Evolutionary conservation across 1,140 invertebrate species (phyloP).

Genomic region (Gonatopus flavifemur): DNA sequence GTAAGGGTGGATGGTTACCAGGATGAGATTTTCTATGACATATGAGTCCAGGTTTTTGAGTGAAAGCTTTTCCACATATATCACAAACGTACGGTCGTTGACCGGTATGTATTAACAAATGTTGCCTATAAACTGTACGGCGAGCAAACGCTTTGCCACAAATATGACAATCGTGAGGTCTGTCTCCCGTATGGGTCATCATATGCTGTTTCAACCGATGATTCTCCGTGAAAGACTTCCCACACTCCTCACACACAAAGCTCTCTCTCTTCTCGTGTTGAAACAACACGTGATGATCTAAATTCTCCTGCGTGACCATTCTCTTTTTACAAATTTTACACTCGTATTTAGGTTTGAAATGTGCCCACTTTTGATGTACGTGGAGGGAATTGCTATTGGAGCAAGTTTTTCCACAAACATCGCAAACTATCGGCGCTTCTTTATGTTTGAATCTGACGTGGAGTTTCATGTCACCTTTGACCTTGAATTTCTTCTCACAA

Average conservation of each 20-base stretch:
- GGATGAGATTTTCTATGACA: constrained; percentile 48
- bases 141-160: constrained; percentile 75
- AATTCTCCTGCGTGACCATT: constrained; percentile 44
- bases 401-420: constrained; percentile 56
- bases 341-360: constrained; percentile 45
- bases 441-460: constrained; percentile 55
- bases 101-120: constrained; percentile 70
- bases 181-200: constrained; percentile 70
- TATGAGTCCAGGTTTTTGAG: constrained; percentile 50
- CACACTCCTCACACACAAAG: constrained; percentile 70
- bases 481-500: constrained; percentile 62
- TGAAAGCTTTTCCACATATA: constrained; percentile 54
- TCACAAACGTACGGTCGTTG: constrained; percentile 64
- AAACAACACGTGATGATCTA: constrained; percentile 41
- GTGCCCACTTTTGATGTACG: constrained; percentile 44
- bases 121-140: constrained; percentile 59
- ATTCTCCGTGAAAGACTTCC: constrained; percentile 65
- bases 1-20: constrained; percentile 43
- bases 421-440: constrained; percentile 55
- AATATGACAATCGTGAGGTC: constrained; percentile 73
- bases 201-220: constrained; percentile 61
- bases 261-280: constrained; percentile 46
- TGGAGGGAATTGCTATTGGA: constrained; percentile 39
- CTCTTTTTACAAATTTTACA: constrained; percentile 43
- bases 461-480: constrained; percentile 48